Evolutionary conservation across 2,113 vertebrate species (phyloP).

Genomic region (Syrrhaptes paradoxus): DNA sequence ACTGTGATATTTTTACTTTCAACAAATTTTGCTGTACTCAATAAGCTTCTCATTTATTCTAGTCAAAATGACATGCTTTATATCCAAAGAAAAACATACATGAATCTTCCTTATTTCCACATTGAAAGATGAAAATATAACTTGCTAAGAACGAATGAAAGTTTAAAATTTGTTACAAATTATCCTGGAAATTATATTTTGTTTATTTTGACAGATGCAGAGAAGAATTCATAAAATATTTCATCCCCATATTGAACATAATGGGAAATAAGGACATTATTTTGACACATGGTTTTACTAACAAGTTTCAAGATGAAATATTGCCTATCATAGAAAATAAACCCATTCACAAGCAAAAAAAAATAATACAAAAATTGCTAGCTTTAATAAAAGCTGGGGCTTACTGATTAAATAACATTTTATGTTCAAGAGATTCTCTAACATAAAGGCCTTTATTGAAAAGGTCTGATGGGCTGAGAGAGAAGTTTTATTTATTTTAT

Average conservation of each 20-base stretch:
- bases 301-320: constrained; percentile 56
- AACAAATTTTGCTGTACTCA: background rate
- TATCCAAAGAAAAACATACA: background rate
- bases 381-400: constrained; percentile 35
- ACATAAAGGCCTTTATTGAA: constrained; percentile 41
- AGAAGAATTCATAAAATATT: constrained; percentile 39
- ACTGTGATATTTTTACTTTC: background rate
- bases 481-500: constrained; percentile 59
- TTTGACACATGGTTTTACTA: constrained; percentile 43
- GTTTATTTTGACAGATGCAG: constrained; percentile 39
- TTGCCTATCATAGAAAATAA: constrained; percentile 30
- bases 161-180: constrained; percentile 46
- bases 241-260: constrained; percentile 9
- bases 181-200: constrained; percentile 47
- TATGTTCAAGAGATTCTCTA: constrained; percentile 36
- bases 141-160: background rate
- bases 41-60: background rate
- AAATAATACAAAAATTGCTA: constrained; percentile 1
- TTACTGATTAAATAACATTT: constrained; percentile 67
- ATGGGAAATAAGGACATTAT: constrained; percentile 31
- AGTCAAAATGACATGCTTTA: background rate
- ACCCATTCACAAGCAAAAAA: constrained; percentile 18
- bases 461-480: constrained; percentile 24
- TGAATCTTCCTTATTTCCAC: constrained; percentile 19
- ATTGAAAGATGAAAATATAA: background rate